Percentiles rank a stretch among this genome's conserved stretches.
These are phyloP conservation scores for Dicerorhinus sumatrensis DNA, from an alignment of 2,113 vertebrate genomes.

Conservation along the genomic window DNA sequence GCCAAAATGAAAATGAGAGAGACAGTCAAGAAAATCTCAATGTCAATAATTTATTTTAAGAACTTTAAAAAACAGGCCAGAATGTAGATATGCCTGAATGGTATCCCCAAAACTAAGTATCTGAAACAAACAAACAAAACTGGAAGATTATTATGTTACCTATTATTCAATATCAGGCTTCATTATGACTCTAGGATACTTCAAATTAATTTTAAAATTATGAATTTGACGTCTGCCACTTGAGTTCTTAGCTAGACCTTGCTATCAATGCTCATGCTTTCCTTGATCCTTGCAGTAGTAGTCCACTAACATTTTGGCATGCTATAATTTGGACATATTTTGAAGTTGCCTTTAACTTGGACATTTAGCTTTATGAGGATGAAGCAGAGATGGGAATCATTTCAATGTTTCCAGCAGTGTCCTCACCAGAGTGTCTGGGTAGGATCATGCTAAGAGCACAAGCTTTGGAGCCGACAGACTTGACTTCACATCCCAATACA, in stretches of 20 bases:
- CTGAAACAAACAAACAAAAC: slow-evolving; percentile 43
- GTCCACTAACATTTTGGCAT: background rate
- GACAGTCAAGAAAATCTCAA: background rate
- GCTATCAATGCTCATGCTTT: background rate
- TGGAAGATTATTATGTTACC: slow-evolving; percentile 9
- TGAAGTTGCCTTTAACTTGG: slow-evolving; percentile 23
- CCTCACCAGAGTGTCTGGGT: background rate
- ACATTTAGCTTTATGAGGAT: slow-evolving; percentile 10
- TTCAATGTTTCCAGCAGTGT: background rate
- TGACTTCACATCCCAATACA: background rate
- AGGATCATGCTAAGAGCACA: background rate
- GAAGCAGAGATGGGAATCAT: background rate
- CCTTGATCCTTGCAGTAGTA: background rate
- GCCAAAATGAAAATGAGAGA: background rate
- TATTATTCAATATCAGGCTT: background rate
- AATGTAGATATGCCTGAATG: background rate
- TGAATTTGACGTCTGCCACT: slow-evolving; percentile 28
- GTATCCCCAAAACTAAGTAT: background rate
- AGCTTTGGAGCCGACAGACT: background rate
- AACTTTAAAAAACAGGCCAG: background rate
- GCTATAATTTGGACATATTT: background rate
- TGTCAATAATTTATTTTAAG: background rate
- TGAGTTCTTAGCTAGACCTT: slow-evolving; percentile 6
- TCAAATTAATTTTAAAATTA: slow-evolving; percentile 51
- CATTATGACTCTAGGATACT: slow-evolving; percentile 24